Evolutionary conservation across 23 tunicate species (phyloP).

Genomic region (Oikopleura dioica): DNA sequence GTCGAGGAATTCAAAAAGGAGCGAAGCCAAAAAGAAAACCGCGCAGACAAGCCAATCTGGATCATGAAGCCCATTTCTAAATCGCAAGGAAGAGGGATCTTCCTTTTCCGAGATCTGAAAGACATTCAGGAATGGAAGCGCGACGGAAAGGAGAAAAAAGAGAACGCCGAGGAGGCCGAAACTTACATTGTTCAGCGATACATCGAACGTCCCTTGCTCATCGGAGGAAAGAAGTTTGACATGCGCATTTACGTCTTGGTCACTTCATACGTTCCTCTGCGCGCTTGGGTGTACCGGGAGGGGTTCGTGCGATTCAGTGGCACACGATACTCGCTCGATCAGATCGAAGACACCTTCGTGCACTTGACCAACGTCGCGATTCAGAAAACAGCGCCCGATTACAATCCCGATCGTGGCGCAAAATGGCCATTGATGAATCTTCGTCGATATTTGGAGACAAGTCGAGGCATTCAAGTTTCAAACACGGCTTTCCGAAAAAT

Average conservation of each 20-base stretch:
- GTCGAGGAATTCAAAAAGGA: conserved; percentile 83
- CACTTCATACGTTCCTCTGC: conserved; percentile 60
- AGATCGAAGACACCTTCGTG: conserved; percentile 14
- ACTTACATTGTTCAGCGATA: conserved; percentile 85
- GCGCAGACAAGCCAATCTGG: conserved; percentile 31
- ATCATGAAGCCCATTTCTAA: conserved; percentile 94
- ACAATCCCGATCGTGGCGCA: conserved; percentile 37
- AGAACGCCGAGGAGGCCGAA: conserved; percentile 70
- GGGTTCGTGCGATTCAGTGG: conserved; percentile 80
- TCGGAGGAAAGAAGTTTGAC: conserved; percentile 94
- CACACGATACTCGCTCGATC: conserved; percentile 60
- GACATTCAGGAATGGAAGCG: conserved; percentile 96
- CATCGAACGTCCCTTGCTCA: conserved; percentile 54
- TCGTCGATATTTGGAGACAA: background rate
- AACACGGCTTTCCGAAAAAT: background rate
- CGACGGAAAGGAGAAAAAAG: conserved; percentile 45
- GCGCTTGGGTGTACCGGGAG: conserved; percentile 90
- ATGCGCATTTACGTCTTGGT: conserved; percentile 76
- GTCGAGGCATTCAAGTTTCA: background rate
- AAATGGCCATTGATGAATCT: background rate
- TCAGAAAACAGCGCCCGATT: conserved; percentile 91
- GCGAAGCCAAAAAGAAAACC: conserved; percentile 30
- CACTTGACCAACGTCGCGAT: conserved; percentile 85
- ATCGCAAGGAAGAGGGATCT: conserved; percentile 89
- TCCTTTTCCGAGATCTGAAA: conserved; percentile 50